Conservation (phyloP, 2,113 vertebrate species). For the Megalops atlanticus region DNA sequence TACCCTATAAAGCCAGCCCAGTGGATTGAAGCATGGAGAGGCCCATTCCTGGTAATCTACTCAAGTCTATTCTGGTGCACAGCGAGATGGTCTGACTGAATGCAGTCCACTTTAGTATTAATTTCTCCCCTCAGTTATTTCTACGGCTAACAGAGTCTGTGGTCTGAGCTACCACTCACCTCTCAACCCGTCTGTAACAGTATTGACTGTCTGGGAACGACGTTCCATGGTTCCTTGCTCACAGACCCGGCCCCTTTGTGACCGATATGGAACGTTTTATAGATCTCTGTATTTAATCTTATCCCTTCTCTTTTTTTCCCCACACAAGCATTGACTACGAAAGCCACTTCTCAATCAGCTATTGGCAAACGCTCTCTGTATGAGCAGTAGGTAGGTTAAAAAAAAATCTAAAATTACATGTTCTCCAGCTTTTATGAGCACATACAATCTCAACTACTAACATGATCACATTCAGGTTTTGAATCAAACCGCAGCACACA, state of each 20-base stretch:
- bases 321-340: not conserved
- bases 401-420: not conserved
- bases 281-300: constrained; percentile 8
- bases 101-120: constrained; percentile 54
- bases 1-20: constrained; percentile 30
- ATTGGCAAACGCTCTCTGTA: not conserved
- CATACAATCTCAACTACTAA: not conserved
- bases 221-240: constrained; percentile 43
- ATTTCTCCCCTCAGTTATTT: constrained; percentile 61
- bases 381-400: not conserved
- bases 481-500: not conserved
- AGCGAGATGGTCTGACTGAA: constrained; percentile 52
- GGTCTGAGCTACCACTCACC: constrained; percentile 48
- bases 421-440: not conserved
- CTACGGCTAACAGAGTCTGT: constrained; percentile 47
- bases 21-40: constrained; percentile 33
- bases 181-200: constrained; percentile 60
- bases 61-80: constrained; percentile 56
- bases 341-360: not conserved
- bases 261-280: constrained; percentile 38
- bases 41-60: constrained; percentile 50
- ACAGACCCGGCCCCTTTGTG: constrained; percentile 42
- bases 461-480: constrained; percentile 2
- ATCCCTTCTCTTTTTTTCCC: not conserved
- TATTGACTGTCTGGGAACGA: constrained; percentile 57